Evolutionary conservation across 1,140 invertebrate genomes (phyloP).

Genomic region (Aricia agestis): DNA sequence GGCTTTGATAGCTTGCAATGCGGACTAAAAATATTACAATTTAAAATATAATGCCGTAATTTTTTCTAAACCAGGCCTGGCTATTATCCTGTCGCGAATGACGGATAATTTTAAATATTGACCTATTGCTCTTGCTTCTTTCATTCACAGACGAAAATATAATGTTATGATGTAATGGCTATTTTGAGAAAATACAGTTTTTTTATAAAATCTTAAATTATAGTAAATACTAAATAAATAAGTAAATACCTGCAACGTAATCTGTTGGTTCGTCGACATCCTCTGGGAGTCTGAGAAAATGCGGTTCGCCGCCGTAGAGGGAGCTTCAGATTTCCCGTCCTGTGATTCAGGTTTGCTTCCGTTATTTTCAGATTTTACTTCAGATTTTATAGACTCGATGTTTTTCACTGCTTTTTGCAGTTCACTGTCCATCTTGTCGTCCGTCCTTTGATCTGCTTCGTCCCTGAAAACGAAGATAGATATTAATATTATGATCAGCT

Average conservation of each 20-base stretch:
- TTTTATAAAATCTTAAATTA: too few relatives aligned
- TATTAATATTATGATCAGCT: too few relatives aligned
- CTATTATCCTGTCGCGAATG: too few relatives aligned
- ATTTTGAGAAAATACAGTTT: too few relatives aligned
- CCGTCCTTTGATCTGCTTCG: slow-evolving; percentile 48
- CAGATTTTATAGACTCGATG: slow-evolving; percentile 46
- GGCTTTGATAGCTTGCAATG: slow-evolving; percentile 59
- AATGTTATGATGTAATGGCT: too few relatives aligned
- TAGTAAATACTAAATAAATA: too few relatives aligned
- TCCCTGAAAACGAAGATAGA: slow-evolving; percentile 34
- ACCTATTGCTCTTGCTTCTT: too few relatives aligned
- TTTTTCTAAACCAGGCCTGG: too few relatives aligned
- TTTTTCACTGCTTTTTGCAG: slow-evolving; percentile 56
- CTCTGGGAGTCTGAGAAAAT: slow-evolving; percentile 55
- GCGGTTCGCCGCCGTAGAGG: slow-evolving; percentile 32
- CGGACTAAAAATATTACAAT: slow-evolving; percentile 22
- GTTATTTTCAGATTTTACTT: slow-evolving; percentile 49
- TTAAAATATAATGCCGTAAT: not conserved
- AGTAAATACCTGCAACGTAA: slow-evolving; percentile 49
- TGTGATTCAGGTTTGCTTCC: slow-evolving; percentile 47
- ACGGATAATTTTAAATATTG: too few relatives aligned
- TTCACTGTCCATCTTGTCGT: slow-evolving; percentile 56
- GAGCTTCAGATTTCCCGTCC: slow-evolving; percentile 42
- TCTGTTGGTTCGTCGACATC: slow-evolving; percentile 53
- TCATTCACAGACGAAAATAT: too few relatives aligned